Evolutionary conservation across 2,113 vertebrate genomes (phyloP), one percentile per base, ranked within the genome.

Genomic region (Climacteris rufus): DNA sequence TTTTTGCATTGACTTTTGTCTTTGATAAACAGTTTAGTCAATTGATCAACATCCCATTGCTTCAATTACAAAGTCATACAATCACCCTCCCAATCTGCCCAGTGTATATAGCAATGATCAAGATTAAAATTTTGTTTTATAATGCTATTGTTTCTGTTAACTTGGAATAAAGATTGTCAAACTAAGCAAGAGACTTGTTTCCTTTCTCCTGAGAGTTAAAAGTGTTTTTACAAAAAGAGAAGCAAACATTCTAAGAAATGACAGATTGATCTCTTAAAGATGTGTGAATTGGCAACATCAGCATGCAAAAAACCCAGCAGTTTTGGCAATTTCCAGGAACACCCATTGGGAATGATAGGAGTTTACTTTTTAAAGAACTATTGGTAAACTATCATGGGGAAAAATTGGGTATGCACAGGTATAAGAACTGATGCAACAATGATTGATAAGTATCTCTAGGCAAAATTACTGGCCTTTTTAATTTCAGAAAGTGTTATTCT

Each of bases 41-140:
- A 24, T 50, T 64, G 10, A 65, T 60, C 20, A 18, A 11, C 79
- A 25, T 86, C 18, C 33, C 11, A 56, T 54, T 83, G 17, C 19
- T 74, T 74, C 20, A 69, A 25, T 24, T 83, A 22, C 40, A 89
- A 23, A 59, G 23, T 6, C 15, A 30, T 68, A n/a, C 16, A 70
- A 83, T 11, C 2, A 1, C 16, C 4, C 4, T 5, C 10, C 8
- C 6, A 33, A 6, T 69, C 9, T 16, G 31, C 16, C 13, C 13
- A 5, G 8, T 39, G 15, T 37, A 15, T 28, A 28, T 13, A 83
- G 4, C 19, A 13, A 19, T 6, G 2, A 17, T 18, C 65, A 31
- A 76, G 25, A 65, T 21, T 40, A 25, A 0, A 19, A 28, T 65
- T 66, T 35, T 30, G 3, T 33, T 75, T 54, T 66, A 56, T 21